Evolutionary conservation across 2,888 invertebrate genomes (phyloP).

Genomic region (Caenorhabditis sp.): DNA sequence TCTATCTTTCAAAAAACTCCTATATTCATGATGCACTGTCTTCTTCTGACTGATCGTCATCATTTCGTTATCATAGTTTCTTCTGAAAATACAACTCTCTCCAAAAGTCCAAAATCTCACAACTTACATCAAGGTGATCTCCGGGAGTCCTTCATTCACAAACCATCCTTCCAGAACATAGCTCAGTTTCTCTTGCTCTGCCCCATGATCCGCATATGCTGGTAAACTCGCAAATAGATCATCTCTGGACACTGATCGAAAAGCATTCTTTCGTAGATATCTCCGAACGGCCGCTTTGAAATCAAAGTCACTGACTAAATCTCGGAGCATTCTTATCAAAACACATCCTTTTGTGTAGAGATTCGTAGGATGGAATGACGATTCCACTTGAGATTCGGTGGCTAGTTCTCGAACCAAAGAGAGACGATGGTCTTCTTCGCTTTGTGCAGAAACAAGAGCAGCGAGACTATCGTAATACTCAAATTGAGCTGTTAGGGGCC

Average conservation of each 20-base stretch:
- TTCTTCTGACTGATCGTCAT: slow-evolving; percentile 68
- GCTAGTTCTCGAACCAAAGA: slow-evolving; percentile 86
- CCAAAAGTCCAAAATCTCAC: not conserved
- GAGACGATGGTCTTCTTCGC: slow-evolving; percentile 56
- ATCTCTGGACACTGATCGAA: slow-evolving; percentile 76
- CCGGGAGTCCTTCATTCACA: slow-evolving; percentile 81
- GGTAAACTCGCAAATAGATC: slow-evolving; percentile 79
- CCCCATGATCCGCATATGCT: slow-evolving; percentile 80
- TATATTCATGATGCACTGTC: slow-evolving; percentile 56
- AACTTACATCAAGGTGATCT: slow-evolving; percentile 74
- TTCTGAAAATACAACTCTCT: slow-evolving; percentile 49
- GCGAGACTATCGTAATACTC: slow-evolving; percentile 73
- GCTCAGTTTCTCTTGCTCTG: slow-evolving; percentile 70
- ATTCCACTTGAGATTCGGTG: slow-evolving; percentile 95
- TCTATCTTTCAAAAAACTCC: slow-evolving; percentile 59
- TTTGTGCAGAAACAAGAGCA: slow-evolving; percentile 43
- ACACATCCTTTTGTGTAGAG: slow-evolving; percentile 82
- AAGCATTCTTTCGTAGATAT: slow-evolving; percentile 76
- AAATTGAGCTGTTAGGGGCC: slow-evolving; percentile 78
- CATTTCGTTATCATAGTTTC: slow-evolving; percentile 80
- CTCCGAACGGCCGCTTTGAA: slow-evolving; percentile 78
- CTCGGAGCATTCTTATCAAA: slow-evolving; percentile 79
- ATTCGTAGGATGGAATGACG: slow-evolving; percentile 86
- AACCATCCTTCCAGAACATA: slow-evolving; percentile 79
- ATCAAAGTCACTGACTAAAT: slow-evolving; percentile 78